Evolutionary conservation across 2,113 vertebrate genomes (phyloP), one percentile per base, ranked within the genome.

Genomic region (Cephalophus harveyi): DNA sequence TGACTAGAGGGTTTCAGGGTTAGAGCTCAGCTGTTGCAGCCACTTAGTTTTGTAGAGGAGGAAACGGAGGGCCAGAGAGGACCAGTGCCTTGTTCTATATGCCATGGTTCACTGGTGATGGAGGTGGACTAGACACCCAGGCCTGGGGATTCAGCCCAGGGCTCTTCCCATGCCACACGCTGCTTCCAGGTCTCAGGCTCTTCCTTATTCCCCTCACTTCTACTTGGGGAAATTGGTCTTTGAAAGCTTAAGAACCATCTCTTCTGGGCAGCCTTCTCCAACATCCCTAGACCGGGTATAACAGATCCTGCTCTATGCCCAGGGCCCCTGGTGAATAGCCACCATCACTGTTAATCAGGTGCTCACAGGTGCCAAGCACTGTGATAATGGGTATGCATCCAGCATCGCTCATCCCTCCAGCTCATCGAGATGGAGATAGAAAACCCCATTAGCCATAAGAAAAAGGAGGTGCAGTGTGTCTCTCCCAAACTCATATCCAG

Each of bases 141-240:
- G 54, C n/a, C 50, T 40, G 48, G 30, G 10, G 21, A 16, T 33
- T 2, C 11, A 57, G 33, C 12, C 11, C 43, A 33, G 33, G n/a
- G 17, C 36, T n/a, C 91, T n/a, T 12, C 6, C 15, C 23, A 23
- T 3, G 2, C 21, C 14, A 12, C 3, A 0, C 1, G 0, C 6
- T 6, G 40, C 14, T 21, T 28, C 36, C 15, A 0, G 87, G 43
- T 17, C 28, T 14, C 0, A 15, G 2, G 9, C 21, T 6, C 2
- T 2, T 33, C n/a, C 23, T 57, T 27, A 28, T 2, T 43, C 14
- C 19, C 57, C 33, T 59, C 79, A 6, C 1, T 1, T 28, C 55
- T n/a, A 16, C 50, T 27, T 14, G 40, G 67, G 28, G 50, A 85
- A 67, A n/a, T 2, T 43, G 50, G 9, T 8, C 46, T 87, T 36